These are phyloP conservation scores for Leptinotarsa tumamoca DNA, from an alignment of 2,888 invertebrate species.

Conservation along the genomic window DNA sequence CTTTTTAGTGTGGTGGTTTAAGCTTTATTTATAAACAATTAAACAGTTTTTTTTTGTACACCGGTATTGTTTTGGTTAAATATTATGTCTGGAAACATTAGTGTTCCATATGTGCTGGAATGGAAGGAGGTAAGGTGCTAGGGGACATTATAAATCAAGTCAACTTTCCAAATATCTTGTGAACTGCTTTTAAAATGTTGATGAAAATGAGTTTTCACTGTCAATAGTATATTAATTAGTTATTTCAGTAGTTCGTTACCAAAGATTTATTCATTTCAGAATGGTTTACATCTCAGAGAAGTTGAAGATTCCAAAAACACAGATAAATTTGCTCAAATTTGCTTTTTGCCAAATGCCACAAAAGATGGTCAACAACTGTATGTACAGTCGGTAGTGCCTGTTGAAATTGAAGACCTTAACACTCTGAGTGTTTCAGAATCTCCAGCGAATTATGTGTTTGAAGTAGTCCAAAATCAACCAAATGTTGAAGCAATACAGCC, in stretches of 20 bases:
- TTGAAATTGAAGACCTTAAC: conserved; percentile 29
- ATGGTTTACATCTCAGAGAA: conserved; percentile 40
- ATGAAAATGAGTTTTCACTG: too few relatives aligned
- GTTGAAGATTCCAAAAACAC: not conserved
- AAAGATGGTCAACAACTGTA: conserved; percentile 21
- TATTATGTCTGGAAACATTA: conserved; percentile 28
- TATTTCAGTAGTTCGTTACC: not conserved
- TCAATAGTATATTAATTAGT: not conserved
- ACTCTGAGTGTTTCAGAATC: conserved; percentile 29
- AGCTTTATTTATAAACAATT: conserved; percentile 2
- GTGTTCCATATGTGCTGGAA: conserved; percentile 42
- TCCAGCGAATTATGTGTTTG: conserved; percentile 53
- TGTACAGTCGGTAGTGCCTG: conserved; percentile 4
- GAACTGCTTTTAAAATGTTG: too few relatives aligned
- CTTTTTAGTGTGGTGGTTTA: not conserved
- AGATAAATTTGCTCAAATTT: conserved; percentile 25
- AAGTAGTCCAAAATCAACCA: conserved; percentile 61
- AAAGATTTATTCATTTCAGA: conserved; percentile 6
- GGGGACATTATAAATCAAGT: not conserved
- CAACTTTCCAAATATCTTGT: too few relatives aligned
- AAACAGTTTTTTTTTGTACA: not conserved
- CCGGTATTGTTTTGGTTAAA: not conserved
- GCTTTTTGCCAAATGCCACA: conserved; percentile 27
- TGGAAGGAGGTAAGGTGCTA: conserved; percentile 39
- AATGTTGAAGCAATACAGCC: conserved; percentile 53